Evolutionary conservation across 2,113 vertebrate genomes (phyloP), one percentile per base, ranked within the genome.

Genomic region (Alces alces): DNA sequence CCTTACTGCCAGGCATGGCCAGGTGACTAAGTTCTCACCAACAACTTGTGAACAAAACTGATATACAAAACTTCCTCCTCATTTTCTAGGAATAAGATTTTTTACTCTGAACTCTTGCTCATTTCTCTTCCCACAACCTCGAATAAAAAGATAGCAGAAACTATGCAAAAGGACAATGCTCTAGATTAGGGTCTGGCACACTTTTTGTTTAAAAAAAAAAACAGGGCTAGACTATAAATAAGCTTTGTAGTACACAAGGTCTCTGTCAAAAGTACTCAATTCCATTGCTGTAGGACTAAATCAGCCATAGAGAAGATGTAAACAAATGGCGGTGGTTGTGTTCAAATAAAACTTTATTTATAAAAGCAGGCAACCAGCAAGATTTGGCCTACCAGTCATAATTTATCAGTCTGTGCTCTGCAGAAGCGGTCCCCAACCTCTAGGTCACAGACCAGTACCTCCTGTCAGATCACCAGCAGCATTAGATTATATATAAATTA

Each of bases 281-380:
- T 89, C 23, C 87, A 4, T 36, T 84, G 9, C 45, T 64, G 43
- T 19, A 89, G 16, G 47, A 23, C 28, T 57, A 43, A 89, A 79
- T 52, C 9, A 93, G 13, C 30, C 73, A 78, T 23, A 54, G 47
- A 73, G 33, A 58, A 58, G 43, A 86, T 47, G 10, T 86, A 86
- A 96, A 61, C 23, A 45, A 96, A 91, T 93, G 70, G 12, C 1
- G 14, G 33, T 61, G 25, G 33, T 64, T 95, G 28, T 66, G 21
- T 47, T 87, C 57, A 66, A 96, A 28, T 90, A 73, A 84, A 50
- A 89, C 39, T 91, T 96, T 82, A 64, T 28, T 93, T 97, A 94
- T 61, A 89, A 95, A 89, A 90, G 16, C 52, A 97, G 61, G 23
- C 7, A 86, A 10, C 36, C 57, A 9, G 21, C 47, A 57, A 90